Evolutionary conservation across 2,797 vertebrate species (phyloP).

Genomic region (Macrochelys suwanniensis): DNA sequence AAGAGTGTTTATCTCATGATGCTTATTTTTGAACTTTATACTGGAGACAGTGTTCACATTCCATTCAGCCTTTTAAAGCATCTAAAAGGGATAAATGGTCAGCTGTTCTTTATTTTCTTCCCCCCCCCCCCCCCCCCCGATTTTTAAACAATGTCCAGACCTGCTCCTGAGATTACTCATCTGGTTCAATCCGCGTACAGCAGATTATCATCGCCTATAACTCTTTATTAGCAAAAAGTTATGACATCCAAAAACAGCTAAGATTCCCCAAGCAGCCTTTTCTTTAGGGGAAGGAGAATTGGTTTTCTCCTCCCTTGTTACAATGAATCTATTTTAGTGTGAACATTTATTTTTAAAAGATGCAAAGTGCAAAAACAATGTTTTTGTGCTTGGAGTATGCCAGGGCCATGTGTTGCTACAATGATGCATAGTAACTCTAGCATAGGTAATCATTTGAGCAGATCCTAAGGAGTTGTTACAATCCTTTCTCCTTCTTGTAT

Average conservation of each 20-base stretch:
- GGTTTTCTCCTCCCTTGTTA: not conserved
- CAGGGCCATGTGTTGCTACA: constrained; percentile 52
- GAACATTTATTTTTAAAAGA: not conserved
- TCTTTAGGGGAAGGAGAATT: not conserved
- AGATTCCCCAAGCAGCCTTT: not conserved
- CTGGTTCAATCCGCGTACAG: constrained; percentile 64
- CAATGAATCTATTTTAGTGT: not conserved
- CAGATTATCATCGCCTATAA: constrained; percentile 55
- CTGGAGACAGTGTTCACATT: constrained; percentile 72
- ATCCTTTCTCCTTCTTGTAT: constrained; percentile 16
- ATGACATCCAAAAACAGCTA: constrained; percentile 37
- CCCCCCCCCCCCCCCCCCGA: constrained; percentile 15
- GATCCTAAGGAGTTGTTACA: constrained; percentile 49
- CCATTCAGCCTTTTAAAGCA: constrained; percentile 68
- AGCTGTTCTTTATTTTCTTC: constrained; percentile 77
- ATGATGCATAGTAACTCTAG: constrained; percentile 45
- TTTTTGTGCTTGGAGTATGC: constrained; percentile 26
- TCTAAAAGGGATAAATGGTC: constrained; percentile 68
- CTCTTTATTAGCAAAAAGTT: constrained; percentile 57
- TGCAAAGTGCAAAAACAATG: constrained; percentile 28
- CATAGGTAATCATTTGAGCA: constrained; percentile 49
- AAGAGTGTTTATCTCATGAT: constrained; percentile 74
- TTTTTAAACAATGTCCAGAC: constrained; percentile 68
- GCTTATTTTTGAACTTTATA: constrained; percentile 76
- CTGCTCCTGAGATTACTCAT: constrained; percentile 73